These are phyloP conservation scores for Pandemis corylana DNA, from an alignment of 2,888 invertebrate species.

Conservation along the genomic window DNA sequence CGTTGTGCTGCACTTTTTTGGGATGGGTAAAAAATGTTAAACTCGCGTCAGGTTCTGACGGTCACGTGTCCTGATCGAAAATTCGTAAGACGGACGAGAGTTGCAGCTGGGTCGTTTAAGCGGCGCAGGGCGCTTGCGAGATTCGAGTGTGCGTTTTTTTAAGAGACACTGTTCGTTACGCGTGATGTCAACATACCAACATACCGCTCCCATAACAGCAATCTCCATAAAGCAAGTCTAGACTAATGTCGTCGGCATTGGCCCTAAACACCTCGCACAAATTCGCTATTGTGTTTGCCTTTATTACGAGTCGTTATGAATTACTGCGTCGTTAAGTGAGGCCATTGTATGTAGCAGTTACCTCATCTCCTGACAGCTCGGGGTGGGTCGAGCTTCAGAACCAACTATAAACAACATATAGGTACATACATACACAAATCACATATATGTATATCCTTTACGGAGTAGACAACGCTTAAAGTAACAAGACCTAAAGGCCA, in stretches of 20 bases:
- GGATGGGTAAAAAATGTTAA: no score
- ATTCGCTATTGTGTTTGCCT: slow-evolving; percentile 56
- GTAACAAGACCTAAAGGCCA: no score
- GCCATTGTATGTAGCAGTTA: slow-evolving; percentile 28
- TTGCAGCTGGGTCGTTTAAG: no score
- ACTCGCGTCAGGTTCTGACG: no score
- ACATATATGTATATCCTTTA: not conserved
- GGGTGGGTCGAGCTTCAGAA: not conserved
- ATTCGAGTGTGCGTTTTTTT: no score
- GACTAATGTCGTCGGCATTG: slow-evolving; percentile 47
- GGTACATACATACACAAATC: no score
- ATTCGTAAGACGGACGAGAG: no score
- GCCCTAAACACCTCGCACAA: slow-evolving; percentile 48
- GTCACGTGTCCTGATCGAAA: no score
- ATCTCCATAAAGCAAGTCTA: slow-evolving; percentile 14
- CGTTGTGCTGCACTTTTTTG: no score
- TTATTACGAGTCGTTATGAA: slow-evolving; percentile 64
- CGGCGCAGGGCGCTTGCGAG: no score
- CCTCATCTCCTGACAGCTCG: slow-evolving; percentile 10
- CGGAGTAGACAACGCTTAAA: no score
- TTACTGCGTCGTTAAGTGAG: slow-evolving; percentile 60
- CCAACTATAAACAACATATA: not conserved
- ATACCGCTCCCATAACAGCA: not conserved
- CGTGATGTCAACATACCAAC: not conserved
- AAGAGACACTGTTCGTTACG: not conserved